Conservation (phyloP, 2,888 invertebrate genomes). For the Plemyria rubiginata region DNA sequence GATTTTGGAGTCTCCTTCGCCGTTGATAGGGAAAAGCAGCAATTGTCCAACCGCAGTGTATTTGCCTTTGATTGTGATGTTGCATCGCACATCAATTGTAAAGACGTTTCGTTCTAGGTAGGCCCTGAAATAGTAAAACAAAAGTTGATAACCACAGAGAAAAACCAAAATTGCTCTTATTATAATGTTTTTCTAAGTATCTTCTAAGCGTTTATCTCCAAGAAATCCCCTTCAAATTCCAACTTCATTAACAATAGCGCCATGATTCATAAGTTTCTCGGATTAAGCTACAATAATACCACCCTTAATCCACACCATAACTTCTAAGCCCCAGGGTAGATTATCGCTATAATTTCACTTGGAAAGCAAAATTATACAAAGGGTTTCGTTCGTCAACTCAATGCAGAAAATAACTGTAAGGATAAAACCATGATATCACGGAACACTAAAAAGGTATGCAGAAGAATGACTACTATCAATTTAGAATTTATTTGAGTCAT, state of each 20-base stretch:
- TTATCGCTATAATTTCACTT: constrained; percentile 40
- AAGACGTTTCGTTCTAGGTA: constrained; percentile 73
- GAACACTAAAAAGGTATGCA: constrained; percentile 10
- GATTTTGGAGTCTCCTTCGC: constrained; percentile 79
- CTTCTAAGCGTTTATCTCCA: not conserved
- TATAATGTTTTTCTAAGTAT: not conserved
- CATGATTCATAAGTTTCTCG: constrained; percentile 28
- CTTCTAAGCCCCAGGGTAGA: constrained; percentile 34
- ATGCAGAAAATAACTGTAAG: constrained; percentile 51
- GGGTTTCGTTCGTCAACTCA: constrained; percentile 58
- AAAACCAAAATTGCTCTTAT: not conserved
- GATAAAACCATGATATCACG: constrained; percentile 55
- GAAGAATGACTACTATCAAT: constrained; percentile 7
- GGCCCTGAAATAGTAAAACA: constrained; percentile 63
- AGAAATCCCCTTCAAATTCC: constrained; percentile 13
- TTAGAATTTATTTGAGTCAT: not conserved
- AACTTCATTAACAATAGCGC: constrained; percentile 21
- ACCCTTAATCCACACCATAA: constrained; percentile 38
- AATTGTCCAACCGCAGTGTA: constrained; percentile 77
- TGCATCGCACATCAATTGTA: constrained; percentile 70
- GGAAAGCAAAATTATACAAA: constrained; percentile 53
- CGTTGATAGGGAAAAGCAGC: constrained; percentile 77
- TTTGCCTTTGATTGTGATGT: constrained; percentile 79
- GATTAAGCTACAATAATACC: constrained; percentile 39
- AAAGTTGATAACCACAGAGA: not conserved